Evolutionary conservation across 2,113 vertebrate genomes (phyloP).

Genomic region (Neotoma lepida): DNA sequence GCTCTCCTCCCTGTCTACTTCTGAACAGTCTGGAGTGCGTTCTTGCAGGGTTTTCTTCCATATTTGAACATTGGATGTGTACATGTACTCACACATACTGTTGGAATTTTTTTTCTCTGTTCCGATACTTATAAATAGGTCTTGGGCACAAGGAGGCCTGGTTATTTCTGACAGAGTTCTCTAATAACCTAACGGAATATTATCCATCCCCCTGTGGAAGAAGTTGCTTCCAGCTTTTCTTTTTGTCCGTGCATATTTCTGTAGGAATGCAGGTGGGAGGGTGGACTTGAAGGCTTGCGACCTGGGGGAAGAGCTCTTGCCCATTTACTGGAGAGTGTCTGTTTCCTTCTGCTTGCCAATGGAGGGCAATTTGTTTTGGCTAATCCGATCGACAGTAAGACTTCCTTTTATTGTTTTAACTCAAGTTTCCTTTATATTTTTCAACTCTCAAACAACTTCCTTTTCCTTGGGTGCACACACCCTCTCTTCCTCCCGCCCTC

Average conservation of each 20-base stretch:
- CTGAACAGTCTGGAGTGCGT: background rate
- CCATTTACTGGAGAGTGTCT: background rate
- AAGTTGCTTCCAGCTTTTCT: background rate
- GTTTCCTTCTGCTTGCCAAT: background rate
- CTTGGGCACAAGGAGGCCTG: background rate
- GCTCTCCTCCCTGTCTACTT: background rate
- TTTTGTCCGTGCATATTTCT: background rate
- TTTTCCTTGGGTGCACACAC: background rate
- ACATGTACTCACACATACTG: background rate
- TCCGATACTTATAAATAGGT: background rate
- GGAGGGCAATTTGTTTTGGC: background rate
- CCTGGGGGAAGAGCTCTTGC: background rate
- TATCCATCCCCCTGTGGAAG: background rate
- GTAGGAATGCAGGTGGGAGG: background rate
- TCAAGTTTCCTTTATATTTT: conserved; percentile 35
- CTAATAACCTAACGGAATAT: background rate
- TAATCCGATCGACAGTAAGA: conserved; percentile 2
- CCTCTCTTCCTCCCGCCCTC: background rate
- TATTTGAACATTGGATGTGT: background rate
- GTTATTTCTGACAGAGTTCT: background rate
- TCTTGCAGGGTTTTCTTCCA: background rate
- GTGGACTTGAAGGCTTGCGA: background rate
- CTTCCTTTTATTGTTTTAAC: background rate
- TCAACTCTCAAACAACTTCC: conserved; percentile 25
- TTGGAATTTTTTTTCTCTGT: background rate